Percentiles rank a stretch among this genome's conserved stretches.
These are phyloP conservation scores for Tipula vernalis DNA, from an alignment of 2,888 invertebrate genomes.

Conservation along the genomic window DNA sequence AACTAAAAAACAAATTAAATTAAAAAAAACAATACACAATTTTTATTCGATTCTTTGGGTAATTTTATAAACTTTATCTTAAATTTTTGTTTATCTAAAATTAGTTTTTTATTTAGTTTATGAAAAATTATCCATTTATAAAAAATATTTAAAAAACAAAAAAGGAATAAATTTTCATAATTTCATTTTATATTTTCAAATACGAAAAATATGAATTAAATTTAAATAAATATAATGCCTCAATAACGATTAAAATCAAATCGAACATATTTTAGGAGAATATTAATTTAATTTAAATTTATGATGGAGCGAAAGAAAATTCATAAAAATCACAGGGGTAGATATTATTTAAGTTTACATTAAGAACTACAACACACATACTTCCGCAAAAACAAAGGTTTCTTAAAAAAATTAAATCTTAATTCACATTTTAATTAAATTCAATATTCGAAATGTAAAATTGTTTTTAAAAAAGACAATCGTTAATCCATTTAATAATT, in stretches of 20 bases:
- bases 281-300: background rate
- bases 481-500: background rate
- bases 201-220: background rate
- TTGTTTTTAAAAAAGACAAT: background rate
- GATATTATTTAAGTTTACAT: background rate
- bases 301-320: background rate
- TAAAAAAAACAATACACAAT: background rate
- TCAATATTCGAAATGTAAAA: background rate
- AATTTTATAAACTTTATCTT: background rate
- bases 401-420: background rate
- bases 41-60: background rate
- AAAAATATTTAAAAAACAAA: background rate
- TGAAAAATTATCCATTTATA: background rate
- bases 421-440: background rate
- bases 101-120: background rate
- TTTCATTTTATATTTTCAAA: background rate
- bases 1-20: background rate
- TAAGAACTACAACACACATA: background rate
- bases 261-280: background rate
- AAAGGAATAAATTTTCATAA: background rate
- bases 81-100: background rate
- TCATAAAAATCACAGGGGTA: background rate
- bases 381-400: background rate
- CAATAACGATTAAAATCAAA: background rate
- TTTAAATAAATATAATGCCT: background rate